Base-by-base conservation (phyloP, 2,797 vertebrate species). In the Rhinoraja longicauda region DNA sequence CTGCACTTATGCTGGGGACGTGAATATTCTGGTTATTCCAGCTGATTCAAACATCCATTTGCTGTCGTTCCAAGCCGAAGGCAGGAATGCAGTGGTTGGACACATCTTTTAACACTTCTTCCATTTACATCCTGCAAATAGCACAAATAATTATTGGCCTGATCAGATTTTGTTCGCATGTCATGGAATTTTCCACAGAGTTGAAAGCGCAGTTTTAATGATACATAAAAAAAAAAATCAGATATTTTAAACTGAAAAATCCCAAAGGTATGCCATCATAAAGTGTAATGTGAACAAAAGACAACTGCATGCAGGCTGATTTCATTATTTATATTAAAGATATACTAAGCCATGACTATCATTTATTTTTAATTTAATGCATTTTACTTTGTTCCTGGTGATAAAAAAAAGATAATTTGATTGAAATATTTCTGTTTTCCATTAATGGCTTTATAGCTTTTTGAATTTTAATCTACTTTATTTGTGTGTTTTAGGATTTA, bases 391-490 rank as follows among this genome's bases (percentile, higher is more conserved):
- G 24, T 92, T 45, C 70, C 72, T 88, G 88, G 70, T 4, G 67
- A 73, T 92, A 92, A 97, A 96, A 96, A 95, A 97, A 96, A 96
- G 95, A 96, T 96, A 95, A 95, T 96, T 93, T 96, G 96, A 96
- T 96, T 96, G 95, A 96, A 96, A 96, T 96, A 95, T 97, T 97
- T 96, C 90, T 75, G 96, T 96, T 96, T 96, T 96, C 96, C 95
- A 95, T 96, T 96, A 96, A 96, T 95, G 95, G 96, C 95, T 96
- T 96, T 95, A 94, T 94, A 95, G 94, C 92, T 94, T 96, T 97
- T 96, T 96, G 95, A 96, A 96, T 96, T 96, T 96, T 97, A 97
- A 97, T 97, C 96, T 96, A 96, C 95, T 96, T 94, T 95, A 95
- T 72, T 72, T 95, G 95, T 96, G 96, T 96, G 95, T 96, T 97